phyloP scores from a whole-genome alignment of 2,797 vertebrate species.

The Myotis planiceps region DNA sequence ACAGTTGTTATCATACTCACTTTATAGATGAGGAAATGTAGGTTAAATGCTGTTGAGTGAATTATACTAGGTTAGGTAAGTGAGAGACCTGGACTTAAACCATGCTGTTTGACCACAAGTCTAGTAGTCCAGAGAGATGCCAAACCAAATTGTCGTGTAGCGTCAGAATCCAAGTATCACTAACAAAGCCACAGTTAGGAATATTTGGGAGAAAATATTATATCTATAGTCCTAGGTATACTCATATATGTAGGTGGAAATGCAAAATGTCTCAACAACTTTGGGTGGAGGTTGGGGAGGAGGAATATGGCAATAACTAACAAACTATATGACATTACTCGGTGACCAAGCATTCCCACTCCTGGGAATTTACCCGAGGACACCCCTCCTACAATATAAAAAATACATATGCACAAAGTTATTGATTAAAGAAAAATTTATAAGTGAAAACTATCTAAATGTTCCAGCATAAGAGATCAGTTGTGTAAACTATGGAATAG shows the following conservation, averaged over 20 bases:
- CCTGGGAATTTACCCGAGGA: neutral
- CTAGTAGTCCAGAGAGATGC: neutral
- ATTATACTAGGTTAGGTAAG: neutral
- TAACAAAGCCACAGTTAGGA: neutral
- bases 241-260: neutral
- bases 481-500: neutral
- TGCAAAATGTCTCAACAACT: neutral
- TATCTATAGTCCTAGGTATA: neutral
- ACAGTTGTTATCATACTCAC: neutral
- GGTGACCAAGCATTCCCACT: neutral
- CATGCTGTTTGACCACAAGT: neutral
- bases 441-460: neutral
- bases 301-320: neutral
- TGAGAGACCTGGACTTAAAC: neutral
- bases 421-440: neutral
- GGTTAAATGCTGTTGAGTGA: neutral
- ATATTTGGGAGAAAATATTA: neutral
- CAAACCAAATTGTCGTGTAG: neutral
- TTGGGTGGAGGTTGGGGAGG: neutral
- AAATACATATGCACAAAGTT: neutral
- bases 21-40: neutral
- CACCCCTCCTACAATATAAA: neutral
- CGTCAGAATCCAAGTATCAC: neutral
- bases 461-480: neutral
- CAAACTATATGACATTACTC: neutral